Evolutionary conservation across 1,140 invertebrate species (phyloP).

Genomic region (Ptiloglossa arizonensis): DNA sequence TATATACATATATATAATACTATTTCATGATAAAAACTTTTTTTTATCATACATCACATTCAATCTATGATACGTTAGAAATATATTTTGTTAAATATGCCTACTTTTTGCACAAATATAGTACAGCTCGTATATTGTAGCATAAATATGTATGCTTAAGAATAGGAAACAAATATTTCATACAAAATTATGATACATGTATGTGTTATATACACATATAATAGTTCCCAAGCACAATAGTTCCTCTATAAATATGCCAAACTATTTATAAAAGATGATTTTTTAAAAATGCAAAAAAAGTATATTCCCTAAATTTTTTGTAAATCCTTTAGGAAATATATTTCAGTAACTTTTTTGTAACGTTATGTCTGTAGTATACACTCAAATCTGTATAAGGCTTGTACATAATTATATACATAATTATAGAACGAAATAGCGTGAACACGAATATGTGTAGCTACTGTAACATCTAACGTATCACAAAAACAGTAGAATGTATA

Average conservation of each 20-base stretch:
- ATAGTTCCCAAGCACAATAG: constrained; percentile 21
- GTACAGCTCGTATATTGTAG: background rate
- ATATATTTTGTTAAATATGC: background rate
- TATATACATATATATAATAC: background rate
- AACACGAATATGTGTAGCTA: background rate
- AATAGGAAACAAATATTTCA: background rate
- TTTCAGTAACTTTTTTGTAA: constrained; percentile 14
- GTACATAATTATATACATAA: constrained; percentile 35
- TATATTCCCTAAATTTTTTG: background rate
- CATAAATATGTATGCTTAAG: background rate
- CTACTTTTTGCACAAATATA: background rate
- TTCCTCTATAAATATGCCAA: constrained; percentile 42
- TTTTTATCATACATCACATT: too few relatives aligned
- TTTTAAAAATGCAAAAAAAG: background rate
- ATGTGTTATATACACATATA: background rate
- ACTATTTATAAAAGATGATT: constrained; percentile 25
- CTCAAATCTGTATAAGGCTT: constrained; percentile 16
- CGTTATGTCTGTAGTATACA: constrained; percentile 7
- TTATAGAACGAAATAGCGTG: background rate
- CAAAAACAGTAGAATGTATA: constrained; percentile 14
- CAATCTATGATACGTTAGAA: too few relatives aligned
- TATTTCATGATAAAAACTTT: background rate
- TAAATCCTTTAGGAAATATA: constrained; percentile 16
- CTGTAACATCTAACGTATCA: background rate
- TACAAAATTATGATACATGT: background rate